Evolutionary conservation across 1,140 invertebrate genomes (phyloP), one percentile per base, ranked within the genome.

Genomic region (Pissodes strobi): DNA sequence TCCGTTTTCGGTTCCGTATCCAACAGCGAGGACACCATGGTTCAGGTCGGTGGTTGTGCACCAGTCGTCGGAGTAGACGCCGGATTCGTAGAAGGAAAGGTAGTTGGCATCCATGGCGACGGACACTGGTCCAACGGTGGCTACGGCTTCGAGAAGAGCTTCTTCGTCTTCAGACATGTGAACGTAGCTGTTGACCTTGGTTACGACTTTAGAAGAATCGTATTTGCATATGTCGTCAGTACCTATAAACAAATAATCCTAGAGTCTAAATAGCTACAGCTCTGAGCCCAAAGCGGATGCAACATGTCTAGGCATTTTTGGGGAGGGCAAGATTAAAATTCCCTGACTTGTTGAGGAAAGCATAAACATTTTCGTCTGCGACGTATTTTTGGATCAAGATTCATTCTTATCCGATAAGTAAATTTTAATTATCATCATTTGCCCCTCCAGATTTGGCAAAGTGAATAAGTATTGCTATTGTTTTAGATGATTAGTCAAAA

Each of bases 41-140:
- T 74, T 70, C 57, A 72, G 62, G 17, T 38, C 27, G 9, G 55
- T n/a, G 0, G 21, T 2, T 6, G 15, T 39, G 34, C 62, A 66
- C 81, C 77, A 1, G 81, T 1, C 25, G 38, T 38, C 46, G 17
- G 27, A 37, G 49, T 53, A 67, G 46, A 60, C 43, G 13, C 69
- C 69, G 6, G 25, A 39, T 9, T 39, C 37, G 48, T 73, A 73
- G 21, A 59, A 67, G 34, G 67, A 63, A 27, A 69, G 43, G n/a
- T 55, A 51, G 8, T 55, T 12, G 56, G 96, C 96, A 84, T 99
- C 95, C 75, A 99, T 98, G 57, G 94, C 95, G 41, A 93, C 85
- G 6, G 89, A 85, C n/a, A 92, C 74, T 2, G 95, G 95, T 15
- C 96, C 95, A 64, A 93, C 80, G 2, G 89, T 94, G 39, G 93